Percentiles rank a stretch among this genome's conserved stretches.
Evolutionary conservation across 2,888 invertebrate species (phyloP).

Genomic region (Pammene fasciana): DNA sequence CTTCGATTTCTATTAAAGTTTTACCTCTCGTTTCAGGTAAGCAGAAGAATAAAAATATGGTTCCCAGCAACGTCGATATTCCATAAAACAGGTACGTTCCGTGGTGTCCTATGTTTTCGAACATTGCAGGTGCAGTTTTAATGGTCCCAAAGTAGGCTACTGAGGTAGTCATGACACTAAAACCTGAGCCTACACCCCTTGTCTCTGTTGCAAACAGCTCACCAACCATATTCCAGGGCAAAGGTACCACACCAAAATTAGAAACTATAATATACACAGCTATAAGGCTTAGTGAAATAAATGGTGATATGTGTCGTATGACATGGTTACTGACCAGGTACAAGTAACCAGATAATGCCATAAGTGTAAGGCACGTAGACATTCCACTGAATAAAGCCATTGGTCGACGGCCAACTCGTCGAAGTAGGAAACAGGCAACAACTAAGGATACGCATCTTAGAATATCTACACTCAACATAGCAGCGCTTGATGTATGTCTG

Average conservation of each 20-base stretch:
- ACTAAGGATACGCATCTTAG: conserved; percentile 84
- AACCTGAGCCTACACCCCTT: conserved; percentile 87
- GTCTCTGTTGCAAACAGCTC: conserved; percentile 87
- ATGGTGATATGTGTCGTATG: conserved; percentile 61
- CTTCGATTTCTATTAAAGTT: conserved; percentile 85
- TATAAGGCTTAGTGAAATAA: conserved; percentile 78
- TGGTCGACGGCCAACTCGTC: conserved; percentile 84
- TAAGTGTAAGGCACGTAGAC: conserved; percentile 84
- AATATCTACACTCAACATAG: conserved; percentile 86
- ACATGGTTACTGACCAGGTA: conserved; percentile 62
- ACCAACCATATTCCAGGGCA: conserved; percentile 90
- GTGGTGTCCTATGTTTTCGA: conserved; percentile 79
- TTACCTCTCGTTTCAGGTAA: conserved; percentile 88
- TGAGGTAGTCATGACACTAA: conserved; percentile 86
- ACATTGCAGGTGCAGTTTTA: conserved; percentile 86
- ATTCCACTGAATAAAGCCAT: conserved; percentile 85
- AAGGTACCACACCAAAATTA: conserved; percentile 84
- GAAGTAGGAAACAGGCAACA: conserved; percentile 84
- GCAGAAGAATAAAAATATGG: conserved; percentile 82
- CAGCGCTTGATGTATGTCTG: conserved; percentile 75
- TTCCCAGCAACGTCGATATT: conserved; percentile 82
- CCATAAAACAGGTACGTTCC: conserved; percentile 86
- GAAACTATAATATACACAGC: conserved; percentile 84
- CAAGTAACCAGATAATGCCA: conserved; percentile 78
- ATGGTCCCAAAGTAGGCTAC: conserved; percentile 87